Conservation (phyloP, 1,140 invertebrate species). For the Halictus rubicundus region DNA sequence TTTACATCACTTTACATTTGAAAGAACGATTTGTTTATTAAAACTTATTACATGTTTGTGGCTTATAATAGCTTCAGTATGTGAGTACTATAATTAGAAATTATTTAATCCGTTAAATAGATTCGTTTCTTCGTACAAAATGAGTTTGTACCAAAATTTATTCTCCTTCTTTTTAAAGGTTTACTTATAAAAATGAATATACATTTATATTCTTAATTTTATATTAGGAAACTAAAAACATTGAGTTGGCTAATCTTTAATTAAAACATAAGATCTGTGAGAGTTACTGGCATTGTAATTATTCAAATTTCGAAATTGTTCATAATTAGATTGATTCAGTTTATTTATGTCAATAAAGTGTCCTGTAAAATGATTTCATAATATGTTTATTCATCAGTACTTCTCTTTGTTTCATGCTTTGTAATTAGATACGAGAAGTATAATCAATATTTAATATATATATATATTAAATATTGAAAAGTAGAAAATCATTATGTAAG, state of each 20-base stretch:
- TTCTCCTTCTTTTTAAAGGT: neutral
- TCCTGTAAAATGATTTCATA: constrained; percentile 13
- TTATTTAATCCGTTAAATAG: constrained; percentile 10
- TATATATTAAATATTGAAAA: constrained; percentile 48
- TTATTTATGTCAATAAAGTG: constrained; percentile 12
- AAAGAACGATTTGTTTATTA: neutral
- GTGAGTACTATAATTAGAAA: constrained; percentile 9
- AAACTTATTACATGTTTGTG: neutral
- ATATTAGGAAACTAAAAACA: constrained; percentile 1
- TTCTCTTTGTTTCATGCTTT: constrained; percentile 10
- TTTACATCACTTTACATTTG: constrained; percentile 9
- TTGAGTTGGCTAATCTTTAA: constrained; percentile 15
- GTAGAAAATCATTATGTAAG: constrained; percentile 43
- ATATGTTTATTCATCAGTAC: constrained; percentile 32
- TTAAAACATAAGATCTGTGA: constrained; percentile 45
- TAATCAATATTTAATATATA: constrained; percentile 35
- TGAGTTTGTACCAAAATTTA: constrained; percentile 13
- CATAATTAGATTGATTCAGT: constrained; percentile 24
- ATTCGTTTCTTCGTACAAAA: constrained; percentile 26
- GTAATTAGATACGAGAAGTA: constrained; percentile 25
- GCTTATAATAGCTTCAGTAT: constrained; percentile 19
- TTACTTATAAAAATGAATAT: constrained; percentile 41
- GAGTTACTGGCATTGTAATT: constrained; percentile 16
- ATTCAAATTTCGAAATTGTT: constrained; percentile 20
- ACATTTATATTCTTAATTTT: neutral